Evolutionary conservation across 2,888 invertebrate genomes (phyloP), one percentile per base, ranked within the genome.

Genomic region (Macrophya alboannulata): DNA sequence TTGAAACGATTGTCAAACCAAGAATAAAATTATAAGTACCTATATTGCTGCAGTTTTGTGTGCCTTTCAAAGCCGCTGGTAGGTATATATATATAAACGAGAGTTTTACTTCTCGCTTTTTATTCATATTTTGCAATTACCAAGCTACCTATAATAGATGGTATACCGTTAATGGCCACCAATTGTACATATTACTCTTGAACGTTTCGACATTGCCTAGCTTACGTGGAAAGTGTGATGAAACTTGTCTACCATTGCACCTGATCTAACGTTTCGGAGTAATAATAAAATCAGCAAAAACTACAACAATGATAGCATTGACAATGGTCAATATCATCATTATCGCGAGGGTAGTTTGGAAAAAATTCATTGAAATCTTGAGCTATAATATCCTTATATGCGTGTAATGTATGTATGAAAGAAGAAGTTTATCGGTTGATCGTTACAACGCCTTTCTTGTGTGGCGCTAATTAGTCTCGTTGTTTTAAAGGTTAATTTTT

Each of bases 121-220:
- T 81, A 81, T 51, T 81, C 59, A 81, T 68, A 83, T 83, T 71
- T 83, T 83, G 83, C 51, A 83, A 83, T 83, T 68, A 68, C 68
- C 25, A 31, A 71, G 48, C 68, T 83, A 48, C 68, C 68, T 71
- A 74, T 74, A 71, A 68, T 83, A 71, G 68, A 83, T 68, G 71
- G 71, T 71, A 51, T 65, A 48, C 45, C 31, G 68, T 83, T 83
- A 48, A 83, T 83, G 71, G 68, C 68, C 37, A 68, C 68, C 68
- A 83, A 83, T 83, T 83, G 71, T 83, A 71, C 83, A 37, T 68
- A 83, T 83, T 65, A 83, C 62, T 81, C 62, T 62, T 81, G 59
- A 81, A 81, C 25, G 31, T 83, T 83, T 83, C 83, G 83, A 45
- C 45, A 83, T 48, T 68, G 62, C 43, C 43, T 43, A 65, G 45